Evolutionary conservation across 2,888 invertebrate species (phyloP), one percentile per base, ranked within the genome.

Genomic region (Conchocele bisecta): DNA sequence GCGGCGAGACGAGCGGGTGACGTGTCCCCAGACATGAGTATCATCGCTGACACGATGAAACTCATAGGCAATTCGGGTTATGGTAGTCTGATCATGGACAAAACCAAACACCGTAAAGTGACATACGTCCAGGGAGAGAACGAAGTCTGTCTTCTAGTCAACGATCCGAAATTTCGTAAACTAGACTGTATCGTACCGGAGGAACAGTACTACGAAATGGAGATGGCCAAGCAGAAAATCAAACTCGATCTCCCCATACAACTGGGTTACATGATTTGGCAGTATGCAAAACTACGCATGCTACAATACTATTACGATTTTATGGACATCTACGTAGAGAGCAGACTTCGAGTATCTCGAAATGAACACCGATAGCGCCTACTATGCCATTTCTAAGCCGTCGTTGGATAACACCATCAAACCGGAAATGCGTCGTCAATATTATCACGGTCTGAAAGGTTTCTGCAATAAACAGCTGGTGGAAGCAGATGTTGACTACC

Each of bases 211-310:
- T 59, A 41, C 46, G 65, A 66, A 50, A 50, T 15, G 0, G 66
- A 66, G 31, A 51, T 58, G 2, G 50, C 58, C 13, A 79, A 74
- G 48, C 3, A n/a, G 1, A 60, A 17, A 4, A 48, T 79, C 13
- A 39, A 9, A 20, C 50, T 73, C 15, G 41, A 74, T 39, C 26
- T 73, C 3, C 78, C 83, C 0, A 41, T 69, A 0, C 75, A 83
- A 20, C 29, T 79, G 9, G 75, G 74, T 0, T 80, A 61, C 46
- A 69, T 75, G 28, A 75, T 81, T 5, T 65, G 76, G 35, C 71
- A 81, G 31, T 75, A 79, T 20, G 82, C 80, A 1, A 83, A 79
- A 60, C 42, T 81, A 35, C 64, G 61, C 20, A 67, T 79, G 60
- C 57, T 79, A 1, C 35, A 58, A 37, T 81, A 79, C 51, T 64